Conservation (phyloP, 1,140 invertebrate species). For the Aphelenchoides fujianensis region DNA sequence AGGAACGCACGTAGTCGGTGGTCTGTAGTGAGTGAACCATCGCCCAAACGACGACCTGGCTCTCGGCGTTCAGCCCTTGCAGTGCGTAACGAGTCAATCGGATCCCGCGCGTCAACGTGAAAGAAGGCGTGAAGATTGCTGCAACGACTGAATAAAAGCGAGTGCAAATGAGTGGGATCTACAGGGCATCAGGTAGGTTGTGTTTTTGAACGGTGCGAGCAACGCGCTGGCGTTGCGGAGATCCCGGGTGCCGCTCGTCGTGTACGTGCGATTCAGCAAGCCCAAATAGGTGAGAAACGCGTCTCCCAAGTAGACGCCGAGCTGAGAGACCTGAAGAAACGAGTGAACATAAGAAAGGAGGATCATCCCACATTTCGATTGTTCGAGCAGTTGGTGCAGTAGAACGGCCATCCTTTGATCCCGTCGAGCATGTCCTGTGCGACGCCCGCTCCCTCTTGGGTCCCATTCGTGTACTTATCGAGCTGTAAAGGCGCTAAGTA, state of each 20-base stretch:
- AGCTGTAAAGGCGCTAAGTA: no score
- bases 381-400: slow-evolving; percentile 34
- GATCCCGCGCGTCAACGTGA: neutral
- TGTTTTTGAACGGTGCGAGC: neutral
- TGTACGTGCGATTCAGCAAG: neutral
- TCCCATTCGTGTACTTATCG: slow-evolving; percentile 15
- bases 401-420: slow-evolving; percentile 40
- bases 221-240: neutral
- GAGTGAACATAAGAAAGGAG: no score
- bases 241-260: neutral
- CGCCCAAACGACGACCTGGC: neutral
- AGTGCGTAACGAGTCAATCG: neutral
- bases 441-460: neutral
- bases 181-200: neutral
- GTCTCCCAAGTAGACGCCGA: neutral
- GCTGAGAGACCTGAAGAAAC: neutral
- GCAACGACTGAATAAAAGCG: neutral
- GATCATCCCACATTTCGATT: neutral
- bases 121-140: neutral
- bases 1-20: no score
- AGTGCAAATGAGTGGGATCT: neutral
- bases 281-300: neutral
- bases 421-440: slow-evolving; percentile 13
- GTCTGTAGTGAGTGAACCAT: no score
- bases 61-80: neutral